Conservation (phyloP, 2,113 vertebrate species). For the Lepus europaeus region DNA sequence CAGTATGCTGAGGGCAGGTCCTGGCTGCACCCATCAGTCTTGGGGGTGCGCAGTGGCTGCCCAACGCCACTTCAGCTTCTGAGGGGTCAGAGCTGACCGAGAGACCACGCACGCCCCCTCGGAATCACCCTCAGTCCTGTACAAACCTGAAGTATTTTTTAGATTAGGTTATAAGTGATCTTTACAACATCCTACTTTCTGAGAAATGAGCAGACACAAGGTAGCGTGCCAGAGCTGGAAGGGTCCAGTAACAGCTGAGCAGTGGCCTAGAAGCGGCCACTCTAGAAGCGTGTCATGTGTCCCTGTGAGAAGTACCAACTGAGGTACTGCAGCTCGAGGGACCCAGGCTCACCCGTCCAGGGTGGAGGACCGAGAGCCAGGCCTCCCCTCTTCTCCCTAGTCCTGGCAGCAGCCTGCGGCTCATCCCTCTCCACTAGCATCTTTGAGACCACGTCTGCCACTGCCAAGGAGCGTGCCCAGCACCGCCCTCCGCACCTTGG, state of each 20-base stretch:
- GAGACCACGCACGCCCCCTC: fast-evolving
- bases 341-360: no score
- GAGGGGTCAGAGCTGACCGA: background rate
- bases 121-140: background rate
- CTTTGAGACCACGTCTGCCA: background rate
- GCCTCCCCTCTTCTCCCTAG: slow-evolving; percentile 34
- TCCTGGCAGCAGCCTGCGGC: background rate
- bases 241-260: background rate
- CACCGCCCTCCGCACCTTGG: no score
- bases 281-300: no score
- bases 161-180: background rate
- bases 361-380: no score
- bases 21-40: background rate
- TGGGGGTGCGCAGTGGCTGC: background rate
- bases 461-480: no score
- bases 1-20: background rate
- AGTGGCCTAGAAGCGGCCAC: background rate
- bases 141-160: background rate
- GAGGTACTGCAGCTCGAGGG: no score
- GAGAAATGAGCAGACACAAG: background rate
- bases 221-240: background rate
- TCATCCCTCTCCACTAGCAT: background rate
- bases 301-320: no score
- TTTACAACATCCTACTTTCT: background rate
- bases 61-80: background rate